Evolutionary conservation across 2,113 vertebrate species (phyloP).

Genomic region (Tachysurus fulvidraco): DNA sequence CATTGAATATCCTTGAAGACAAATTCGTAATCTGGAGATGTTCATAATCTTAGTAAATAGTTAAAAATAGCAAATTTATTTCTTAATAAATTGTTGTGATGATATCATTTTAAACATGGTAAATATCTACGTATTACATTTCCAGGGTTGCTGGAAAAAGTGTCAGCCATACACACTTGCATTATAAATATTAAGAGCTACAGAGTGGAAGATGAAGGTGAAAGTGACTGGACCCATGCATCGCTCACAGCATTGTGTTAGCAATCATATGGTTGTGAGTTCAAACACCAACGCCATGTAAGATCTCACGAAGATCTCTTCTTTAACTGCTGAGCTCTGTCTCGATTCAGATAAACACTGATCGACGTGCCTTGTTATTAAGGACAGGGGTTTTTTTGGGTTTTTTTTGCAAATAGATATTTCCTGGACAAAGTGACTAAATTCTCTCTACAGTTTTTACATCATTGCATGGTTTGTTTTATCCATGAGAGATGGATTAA

Average conservation of each 20-base stretch:
- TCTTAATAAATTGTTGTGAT: not conserved
- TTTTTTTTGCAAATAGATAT: not conserved
- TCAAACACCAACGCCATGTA: not conserved
- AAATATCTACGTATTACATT: not conserved
- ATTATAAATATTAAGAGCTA: not conserved
- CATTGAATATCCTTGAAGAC: not conserved
- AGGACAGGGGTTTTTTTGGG: too few species aligned
- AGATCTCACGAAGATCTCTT: not conserved
- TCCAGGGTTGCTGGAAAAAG: not conserved
- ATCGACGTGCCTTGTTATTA: not conserved
- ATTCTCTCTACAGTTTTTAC: not conserved
- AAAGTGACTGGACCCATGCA: conserved; percentile 14
- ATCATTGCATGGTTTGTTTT: not conserved
- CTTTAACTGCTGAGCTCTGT: not conserved
- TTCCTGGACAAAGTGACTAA: not conserved
- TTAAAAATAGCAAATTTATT: not conserved
- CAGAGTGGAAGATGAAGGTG: not conserved
- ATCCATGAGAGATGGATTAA: not conserved
- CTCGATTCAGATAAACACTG: not conserved
- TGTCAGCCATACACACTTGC: not conserved
- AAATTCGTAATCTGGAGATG: not conserved
- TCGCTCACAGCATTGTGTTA: conserved; percentile 5
- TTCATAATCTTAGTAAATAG: not conserved
- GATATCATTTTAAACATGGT: not conserved
- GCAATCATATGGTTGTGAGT: not conserved